Conservation (phyloP, 2,797 vertebrate genomes). For the Cygnus olor region DNA sequence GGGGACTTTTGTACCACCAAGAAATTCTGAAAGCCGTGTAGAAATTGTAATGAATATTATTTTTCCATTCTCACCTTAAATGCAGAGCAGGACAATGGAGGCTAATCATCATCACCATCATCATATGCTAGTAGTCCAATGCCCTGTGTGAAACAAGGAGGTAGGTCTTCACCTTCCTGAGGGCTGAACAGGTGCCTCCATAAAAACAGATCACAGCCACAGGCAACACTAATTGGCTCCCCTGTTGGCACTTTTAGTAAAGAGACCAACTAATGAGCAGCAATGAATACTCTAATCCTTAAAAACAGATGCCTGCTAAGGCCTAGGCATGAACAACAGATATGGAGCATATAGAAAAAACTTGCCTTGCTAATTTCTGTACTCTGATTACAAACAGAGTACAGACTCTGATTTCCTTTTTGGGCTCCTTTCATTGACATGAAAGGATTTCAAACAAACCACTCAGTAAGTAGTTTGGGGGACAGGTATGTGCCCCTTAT, state of each 20-base stretch:
- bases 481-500: not conserved
- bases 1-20: not conserved
- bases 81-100: not conserved
- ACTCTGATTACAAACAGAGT: not conserved
- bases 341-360: not conserved
- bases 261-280: not conserved
- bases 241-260: not conserved
- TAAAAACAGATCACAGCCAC: not conserved
- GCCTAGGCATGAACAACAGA: not conserved
- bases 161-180: not conserved
- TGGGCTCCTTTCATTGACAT: not conserved
- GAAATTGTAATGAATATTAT: not conserved
- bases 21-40: not conserved
- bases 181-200: not conserved
- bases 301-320: not conserved
- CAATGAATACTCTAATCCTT: not conserved
- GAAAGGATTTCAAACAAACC: not conserved
- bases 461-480: not conserved
- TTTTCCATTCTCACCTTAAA: not conserved
- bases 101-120: not conserved
- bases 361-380: not conserved
- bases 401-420: not conserved
- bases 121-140: not conserved
- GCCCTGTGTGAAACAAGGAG: not conserved
- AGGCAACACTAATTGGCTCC: not conserved